Conservation (phyloP, 1,140 invertebrate species). For the Saxidomus purpurata region DNA sequence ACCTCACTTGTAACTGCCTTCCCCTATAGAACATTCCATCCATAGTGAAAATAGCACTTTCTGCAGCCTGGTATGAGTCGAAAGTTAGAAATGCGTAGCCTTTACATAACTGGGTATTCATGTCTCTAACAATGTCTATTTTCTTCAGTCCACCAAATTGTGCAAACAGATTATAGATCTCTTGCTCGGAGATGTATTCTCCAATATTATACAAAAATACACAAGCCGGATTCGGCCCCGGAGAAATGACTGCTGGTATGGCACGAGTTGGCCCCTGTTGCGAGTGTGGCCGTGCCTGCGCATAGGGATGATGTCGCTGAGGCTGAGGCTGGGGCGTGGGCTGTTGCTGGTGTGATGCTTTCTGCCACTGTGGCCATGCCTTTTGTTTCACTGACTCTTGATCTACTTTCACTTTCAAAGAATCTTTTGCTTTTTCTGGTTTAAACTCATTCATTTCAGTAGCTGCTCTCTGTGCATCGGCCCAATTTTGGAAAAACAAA, state of each 20-base stretch:
- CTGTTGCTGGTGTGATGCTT: not conserved
- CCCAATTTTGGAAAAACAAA: constrained; percentile 52
- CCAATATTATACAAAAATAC: constrained; percentile 60
- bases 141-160: constrained; percentile 58
- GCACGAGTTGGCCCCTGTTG: not conserved
- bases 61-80: constrained; percentile 38
- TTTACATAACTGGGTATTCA: constrained; percentile 44
- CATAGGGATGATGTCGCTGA: not conserved
- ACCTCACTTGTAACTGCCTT: constrained; percentile 54
- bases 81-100: constrained; percentile 59
- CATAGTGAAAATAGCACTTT: constrained; percentile 46
- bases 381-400: constrained; percentile 7
- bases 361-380: constrained; percentile 21
- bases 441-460: constrained; percentile 29
- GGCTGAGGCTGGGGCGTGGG: not conserved
- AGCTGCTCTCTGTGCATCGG: constrained; percentile 35
- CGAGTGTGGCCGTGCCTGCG: not conserved
- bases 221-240: constrained; percentile 2
- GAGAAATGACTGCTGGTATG: not conserved
- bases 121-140: constrained; percentile 52
- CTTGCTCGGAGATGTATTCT: constrained; percentile 39
- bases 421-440: constrained; percentile 14
- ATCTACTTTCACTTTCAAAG: constrained; percentile 15
- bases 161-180: constrained; percentile 56
- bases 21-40: constrained; percentile 53